Evolutionary conservation across 92 coral and sea anemone genomes (phyloP).

Genomic region (Zoanthus solanderi): DNA sequence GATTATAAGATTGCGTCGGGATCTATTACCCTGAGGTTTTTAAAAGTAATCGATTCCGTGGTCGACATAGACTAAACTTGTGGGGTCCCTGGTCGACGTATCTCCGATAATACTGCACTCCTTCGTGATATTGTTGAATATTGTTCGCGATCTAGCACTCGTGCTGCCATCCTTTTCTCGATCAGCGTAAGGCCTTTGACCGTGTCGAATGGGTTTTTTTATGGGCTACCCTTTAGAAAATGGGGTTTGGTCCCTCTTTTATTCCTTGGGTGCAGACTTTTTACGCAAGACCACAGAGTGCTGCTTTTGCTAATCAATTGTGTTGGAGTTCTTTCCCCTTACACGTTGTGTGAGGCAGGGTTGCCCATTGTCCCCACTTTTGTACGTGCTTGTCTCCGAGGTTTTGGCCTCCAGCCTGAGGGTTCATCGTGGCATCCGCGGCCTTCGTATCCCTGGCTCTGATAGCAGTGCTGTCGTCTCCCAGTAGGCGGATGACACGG

Average conservation of each 20-base stretch:
- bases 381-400: no score
- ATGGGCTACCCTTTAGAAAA: background rate
- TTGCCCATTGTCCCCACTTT: no score
- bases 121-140: constrained; percentile 16
- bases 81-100: constrained; percentile 8
- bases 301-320: background rate
- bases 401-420: no score
- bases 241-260: constrained; percentile 9
- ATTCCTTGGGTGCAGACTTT: background rate
- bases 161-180: background rate
- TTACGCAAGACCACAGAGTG: background rate
- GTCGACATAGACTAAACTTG: constrained; percentile 25
- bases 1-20: constrained; percentile 42
- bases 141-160: background rate
- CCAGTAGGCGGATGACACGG: no score
- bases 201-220: background rate
- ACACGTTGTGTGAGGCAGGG: no score
- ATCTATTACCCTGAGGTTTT: background rate
- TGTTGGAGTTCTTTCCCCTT: no score
- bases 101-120: background rate
- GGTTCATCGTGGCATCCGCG: no score
- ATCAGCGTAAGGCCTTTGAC: background rate
- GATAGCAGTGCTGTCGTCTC: no score
- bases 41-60: background rate
- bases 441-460: no score